Base-by-base conservation (phyloP, 2,113 vertebrate genomes). In the Thamnaconus septentrionalis region DNA sequence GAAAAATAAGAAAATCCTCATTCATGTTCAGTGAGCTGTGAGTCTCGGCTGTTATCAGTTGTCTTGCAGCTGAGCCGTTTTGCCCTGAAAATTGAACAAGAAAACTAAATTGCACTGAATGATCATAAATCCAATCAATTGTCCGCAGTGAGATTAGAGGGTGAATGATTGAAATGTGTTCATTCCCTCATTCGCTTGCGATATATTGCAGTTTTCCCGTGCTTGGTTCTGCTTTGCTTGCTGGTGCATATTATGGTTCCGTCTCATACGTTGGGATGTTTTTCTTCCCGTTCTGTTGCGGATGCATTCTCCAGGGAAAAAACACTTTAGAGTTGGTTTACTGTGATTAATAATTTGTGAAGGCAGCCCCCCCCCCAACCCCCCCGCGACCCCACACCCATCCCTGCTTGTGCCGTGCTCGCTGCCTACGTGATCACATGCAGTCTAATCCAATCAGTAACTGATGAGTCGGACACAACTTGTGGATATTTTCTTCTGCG, bases 321-420 rank as follows among this genome's bases (percentile, higher is more conserved):
- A 68, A 58, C 52, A 59, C 45, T 77, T 73, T 43, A 76, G 69
- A 31, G 45, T 56, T 44, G 66, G 57, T 81, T 81, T 69, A 55
- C 61, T 73, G 67, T 78, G 80, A 81, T 83, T 73, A 78, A 87
- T 81, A 80, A 78, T 75, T 73, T 75, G 49, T 71, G 71, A 82
- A 75, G 71, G 65, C 61, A 31, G 18, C 18, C 18, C 18, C 18
- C 18, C 18, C 18, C 18, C 18, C 18, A 1, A 1, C 18, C 18
- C 18, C 18, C 18, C 18, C 18, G 18, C 18, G 2, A 31, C 18
- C 18, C 18, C 18, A 31, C 18, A 31, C 18, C 18, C 18, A 31
- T 31, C 18, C 18, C 18, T 31, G 18, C 18, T 31, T 31, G 18
- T 31, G 18, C 18, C 18, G 18, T 31, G 18, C 50, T 3, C 61